A percentile compares a stretch with the other conserved stretches of the same genome.
These are phyloP conservation scores for Scrobipalpa costella DNA, from an alignment of 2,888 invertebrate genomes.

Conservation along the genomic window DNA sequence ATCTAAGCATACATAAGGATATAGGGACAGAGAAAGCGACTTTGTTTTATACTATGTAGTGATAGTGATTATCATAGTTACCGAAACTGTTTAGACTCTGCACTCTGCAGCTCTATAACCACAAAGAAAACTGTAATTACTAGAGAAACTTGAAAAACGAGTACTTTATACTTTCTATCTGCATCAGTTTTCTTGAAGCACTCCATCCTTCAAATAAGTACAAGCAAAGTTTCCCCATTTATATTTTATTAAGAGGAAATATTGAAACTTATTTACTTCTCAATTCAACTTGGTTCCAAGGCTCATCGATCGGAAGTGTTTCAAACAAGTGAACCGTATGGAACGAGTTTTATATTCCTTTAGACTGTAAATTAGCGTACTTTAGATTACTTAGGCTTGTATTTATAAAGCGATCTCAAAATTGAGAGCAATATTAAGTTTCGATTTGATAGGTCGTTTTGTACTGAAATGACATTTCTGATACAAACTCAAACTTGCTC, in stretches of 20 bases:
- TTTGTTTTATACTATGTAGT: too few relatives aligned
- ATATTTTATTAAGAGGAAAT: conserved; percentile 70
- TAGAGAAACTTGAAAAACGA: conserved; percentile 32
- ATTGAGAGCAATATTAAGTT: too few relatives aligned
- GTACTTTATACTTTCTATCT: conserved; percentile 24
- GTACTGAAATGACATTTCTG: too few relatives aligned
- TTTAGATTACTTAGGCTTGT: too few relatives aligned
- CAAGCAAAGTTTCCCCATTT: conserved; percentile 64
- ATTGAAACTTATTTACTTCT: conserved; percentile 65
- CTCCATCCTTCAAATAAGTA: conserved; percentile 39
- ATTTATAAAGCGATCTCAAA: too few relatives aligned
- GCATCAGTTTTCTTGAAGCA: conserved; percentile 31
- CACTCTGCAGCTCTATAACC: background rate
- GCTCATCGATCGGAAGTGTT: conserved; percentile 63
- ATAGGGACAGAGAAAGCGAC: too few relatives aligned
- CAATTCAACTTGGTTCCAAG: conserved; percentile 65
- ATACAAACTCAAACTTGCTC: too few relatives aligned
- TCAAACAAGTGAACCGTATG: conserved; percentile 38
- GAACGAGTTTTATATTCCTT: conserved; percentile 25
- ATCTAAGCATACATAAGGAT: too few relatives aligned
- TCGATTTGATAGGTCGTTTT: too few relatives aligned
- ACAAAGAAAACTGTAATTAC: conserved; percentile 9
- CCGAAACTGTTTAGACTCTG: too few relatives aligned
- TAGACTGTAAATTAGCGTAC: background rate
- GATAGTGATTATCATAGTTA: background rate